Percentiles rank a stretch among this genome's conserved stretches.
Evolutionary conservation across 2,888 invertebrate species (phyloP).

Genomic region (Venustoraphidia nigricollis): DNA sequence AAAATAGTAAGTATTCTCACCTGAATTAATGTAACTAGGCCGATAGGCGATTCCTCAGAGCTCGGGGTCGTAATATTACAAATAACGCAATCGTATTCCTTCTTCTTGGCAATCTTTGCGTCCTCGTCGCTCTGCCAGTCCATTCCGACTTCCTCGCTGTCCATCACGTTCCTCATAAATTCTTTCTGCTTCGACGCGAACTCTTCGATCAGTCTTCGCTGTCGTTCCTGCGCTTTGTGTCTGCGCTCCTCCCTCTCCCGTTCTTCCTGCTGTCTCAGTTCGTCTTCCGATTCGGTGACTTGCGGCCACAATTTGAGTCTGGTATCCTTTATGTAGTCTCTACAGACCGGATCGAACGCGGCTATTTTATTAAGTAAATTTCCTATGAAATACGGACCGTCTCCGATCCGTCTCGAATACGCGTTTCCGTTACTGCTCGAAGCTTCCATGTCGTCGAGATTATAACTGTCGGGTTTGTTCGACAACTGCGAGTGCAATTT

Average conservation of each 20-base stretch:
- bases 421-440: constrained; percentile 21
- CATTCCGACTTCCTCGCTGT: constrained; percentile 39
- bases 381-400: constrained; percentile 78
- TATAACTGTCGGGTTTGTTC: constrained; percentile 64
- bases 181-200: constrained; percentile 82
- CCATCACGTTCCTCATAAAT: constrained; percentile 71
- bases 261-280: constrained; percentile 48
- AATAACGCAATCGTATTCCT: constrained; percentile 88
- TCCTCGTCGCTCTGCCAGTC: constrained; percentile 47
- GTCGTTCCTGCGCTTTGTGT: constrained; percentile 71
- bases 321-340: constrained; percentile 51
- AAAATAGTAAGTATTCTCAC: constrained; percentile 24
- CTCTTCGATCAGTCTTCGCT: constrained; percentile 84
- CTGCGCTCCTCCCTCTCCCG: constrained; percentile 73
- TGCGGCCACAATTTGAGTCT: constrained; percentile 66
- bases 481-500: constrained; percentile 84
- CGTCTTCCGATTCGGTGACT: constrained; percentile 63
- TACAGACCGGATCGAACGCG: constrained; percentile 52
- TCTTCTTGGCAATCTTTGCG: constrained; percentile 36
- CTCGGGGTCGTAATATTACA: constrained; percentile 84
- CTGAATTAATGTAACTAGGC: constrained; percentile 74
- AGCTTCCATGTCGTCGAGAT: constrained; percentile 24
- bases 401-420: constrained; percentile 45
- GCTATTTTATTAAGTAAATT: constrained; percentile 63
- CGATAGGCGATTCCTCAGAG: constrained; percentile 70